Percentiles rank a stretch among this genome's conserved stretches.
phyloP scores from a whole-genome alignment of 2,113 vertebrate species.

The Manacus vitellinus region DNA sequence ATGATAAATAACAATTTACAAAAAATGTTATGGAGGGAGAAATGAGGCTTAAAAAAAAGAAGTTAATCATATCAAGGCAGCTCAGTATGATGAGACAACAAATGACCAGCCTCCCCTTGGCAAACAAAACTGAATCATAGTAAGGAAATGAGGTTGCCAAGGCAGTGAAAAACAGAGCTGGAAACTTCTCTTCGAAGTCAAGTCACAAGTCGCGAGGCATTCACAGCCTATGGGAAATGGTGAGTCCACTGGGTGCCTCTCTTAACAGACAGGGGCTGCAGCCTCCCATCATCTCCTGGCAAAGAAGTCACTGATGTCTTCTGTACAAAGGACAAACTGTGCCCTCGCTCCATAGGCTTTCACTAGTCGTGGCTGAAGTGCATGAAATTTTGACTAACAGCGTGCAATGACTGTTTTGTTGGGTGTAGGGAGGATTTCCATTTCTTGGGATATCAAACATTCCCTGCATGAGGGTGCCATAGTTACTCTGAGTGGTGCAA shows the following conservation, averaged over 20 bases:
- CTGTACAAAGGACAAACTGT: slow-evolving; percentile 1
- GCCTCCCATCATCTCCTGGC: slow-evolving; percentile 5
- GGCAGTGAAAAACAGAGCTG: slow-evolving; percentile 48
- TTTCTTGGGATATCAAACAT: background rate
- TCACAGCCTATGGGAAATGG: slow-evolving; percentile 24
- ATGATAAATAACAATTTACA: slow-evolving; percentile 29
- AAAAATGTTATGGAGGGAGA: slow-evolving; percentile 18
- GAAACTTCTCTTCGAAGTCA: slow-evolving; percentile 32
- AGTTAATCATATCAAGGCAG: slow-evolving; percentile 55
- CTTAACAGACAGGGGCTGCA: background rate
- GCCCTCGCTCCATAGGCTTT: background rate
- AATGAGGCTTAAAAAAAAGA: slow-evolving; percentile 48
- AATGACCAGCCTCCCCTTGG: slow-evolving; percentile 19
- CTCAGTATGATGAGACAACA: slow-evolving; percentile 50
- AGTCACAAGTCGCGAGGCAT: background rate
- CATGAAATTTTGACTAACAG: background rate
- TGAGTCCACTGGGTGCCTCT: background rate
- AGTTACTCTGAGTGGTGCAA: background rate
- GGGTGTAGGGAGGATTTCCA: background rate
- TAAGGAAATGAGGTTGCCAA: slow-evolving; percentile 57
- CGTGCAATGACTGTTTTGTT: background rate
- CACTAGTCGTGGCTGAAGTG: background rate
- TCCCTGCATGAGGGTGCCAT: background rate
- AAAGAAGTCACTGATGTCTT: background rate
- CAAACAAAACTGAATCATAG: slow-evolving; percentile 54